A percentile compares a stretch with the other conserved stretches of the same genome.
Conservation (phyloP, 2,888 invertebrate species). For the Nemurella pictetii region DNA sequence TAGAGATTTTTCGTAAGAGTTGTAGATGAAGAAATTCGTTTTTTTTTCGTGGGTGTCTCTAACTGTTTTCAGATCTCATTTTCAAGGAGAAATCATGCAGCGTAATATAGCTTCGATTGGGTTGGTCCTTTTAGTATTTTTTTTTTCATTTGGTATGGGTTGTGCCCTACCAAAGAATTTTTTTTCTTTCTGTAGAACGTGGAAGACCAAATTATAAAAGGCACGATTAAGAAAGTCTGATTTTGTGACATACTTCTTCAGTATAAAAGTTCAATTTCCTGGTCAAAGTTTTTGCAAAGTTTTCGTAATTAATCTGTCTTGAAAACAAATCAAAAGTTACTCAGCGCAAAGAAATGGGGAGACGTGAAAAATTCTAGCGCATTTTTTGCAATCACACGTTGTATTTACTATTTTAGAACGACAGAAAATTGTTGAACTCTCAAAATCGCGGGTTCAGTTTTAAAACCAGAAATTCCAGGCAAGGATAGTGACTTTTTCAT, state of each 20-base stretch:
- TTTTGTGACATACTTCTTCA: not conserved
- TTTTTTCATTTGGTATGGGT: not conserved
- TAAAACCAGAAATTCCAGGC: not conserved
- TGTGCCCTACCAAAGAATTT: not conserved
- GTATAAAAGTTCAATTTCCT: not conserved
- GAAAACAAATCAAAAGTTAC: not conserved
- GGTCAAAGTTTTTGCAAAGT: not conserved
- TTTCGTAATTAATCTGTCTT: not conserved
- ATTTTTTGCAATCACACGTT: not conserved
- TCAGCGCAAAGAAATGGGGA: not conserved
- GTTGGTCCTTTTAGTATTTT: not conserved
- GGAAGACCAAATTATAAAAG: not conserved
- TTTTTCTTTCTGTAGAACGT: not conserved
- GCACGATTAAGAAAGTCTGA: not conserved
- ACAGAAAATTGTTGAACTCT: not conserved
- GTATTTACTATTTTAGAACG: not conserved
- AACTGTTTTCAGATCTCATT: not conserved
- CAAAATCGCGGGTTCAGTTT: not conserved
- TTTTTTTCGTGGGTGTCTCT: too few relatives aligned
- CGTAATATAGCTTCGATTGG: too few relatives aligned
- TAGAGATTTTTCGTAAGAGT: too few relatives aligned
- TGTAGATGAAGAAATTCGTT: too few relatives aligned
- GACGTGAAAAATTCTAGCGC: not conserved
- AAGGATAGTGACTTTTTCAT: not conserved
- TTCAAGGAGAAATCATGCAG: not conserved